Percentiles rank a stretch among this genome's conserved stretches.
Conservation (phyloP, 2,888 invertebrate species). For the Pycnomerus fuliginosus region DNA sequence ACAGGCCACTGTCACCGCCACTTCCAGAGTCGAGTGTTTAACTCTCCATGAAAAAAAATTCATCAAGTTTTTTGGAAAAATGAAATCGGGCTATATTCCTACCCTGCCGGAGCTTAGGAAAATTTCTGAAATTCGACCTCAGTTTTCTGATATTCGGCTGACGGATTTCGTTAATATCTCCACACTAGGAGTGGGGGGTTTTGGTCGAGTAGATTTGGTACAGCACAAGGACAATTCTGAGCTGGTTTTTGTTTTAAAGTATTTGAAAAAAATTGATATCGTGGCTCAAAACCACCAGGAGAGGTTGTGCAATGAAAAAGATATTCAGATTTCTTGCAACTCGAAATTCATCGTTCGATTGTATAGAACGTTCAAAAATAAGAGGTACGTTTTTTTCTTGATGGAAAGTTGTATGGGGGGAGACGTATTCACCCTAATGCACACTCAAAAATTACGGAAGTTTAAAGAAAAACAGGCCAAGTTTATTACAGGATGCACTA, state of each 20-base stretch:
- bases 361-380: slow-evolving; percentile 85
- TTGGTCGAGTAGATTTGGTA: slow-evolving; percentile 41
- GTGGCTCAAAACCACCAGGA: slow-evolving; percentile 86
- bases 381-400: slow-evolving; percentile 89
- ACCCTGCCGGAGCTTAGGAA: too few species aligned
- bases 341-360: slow-evolving; percentile 75
- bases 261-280: slow-evolving; percentile 85
- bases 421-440: slow-evolving; percentile 92
- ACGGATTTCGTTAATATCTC: too few species aligned
- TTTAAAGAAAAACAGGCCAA: slow-evolving; percentile 83
- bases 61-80: slow-evolving; percentile 79
- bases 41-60: slow-evolving; percentile 78
- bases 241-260: slow-evolving; percentile 78
- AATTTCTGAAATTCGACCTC: slow-evolving; percentile 69
- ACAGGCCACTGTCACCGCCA: slow-evolving; percentile 85
- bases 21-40: slow-evolving; percentile 76
- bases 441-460: slow-evolving; percentile 66
- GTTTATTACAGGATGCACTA: slow-evolving; percentile 89
- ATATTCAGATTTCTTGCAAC: slow-evolving; percentile 77
- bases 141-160: slow-evolving; percentile 76
- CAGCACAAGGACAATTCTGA: slow-evolving; percentile 58
- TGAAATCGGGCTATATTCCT: too few species aligned
- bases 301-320: slow-evolving; percentile 85
- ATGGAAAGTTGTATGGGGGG: slow-evolving; percentile 95
- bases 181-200: slow-evolving; percentile 87